phyloP scores from a whole-genome alignment of 2,113 vertebrate species.

The Oreochromis tanganicae region DNA sequence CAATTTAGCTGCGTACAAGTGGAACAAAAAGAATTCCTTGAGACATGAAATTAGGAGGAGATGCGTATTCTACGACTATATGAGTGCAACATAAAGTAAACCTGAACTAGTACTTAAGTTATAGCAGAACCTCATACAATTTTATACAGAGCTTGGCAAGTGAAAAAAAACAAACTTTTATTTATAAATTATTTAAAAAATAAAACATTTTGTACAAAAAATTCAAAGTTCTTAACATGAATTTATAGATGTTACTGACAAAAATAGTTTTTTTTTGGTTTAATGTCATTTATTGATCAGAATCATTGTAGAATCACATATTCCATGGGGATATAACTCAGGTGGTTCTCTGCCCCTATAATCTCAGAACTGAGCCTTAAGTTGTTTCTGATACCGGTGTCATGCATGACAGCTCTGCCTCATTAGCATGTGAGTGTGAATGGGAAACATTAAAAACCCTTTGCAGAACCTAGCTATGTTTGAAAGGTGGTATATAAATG shows the following conservation, averaged over 20 bases:
- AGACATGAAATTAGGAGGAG: not conserved
- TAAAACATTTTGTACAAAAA: not conserved
- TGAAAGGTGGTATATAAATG: not conserved
- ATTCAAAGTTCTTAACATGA: not conserved
- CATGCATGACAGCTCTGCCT: not conserved
- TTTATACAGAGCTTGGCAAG: not conserved
- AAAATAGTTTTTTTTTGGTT: not conserved
- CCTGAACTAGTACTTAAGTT: too few relatives aligned
- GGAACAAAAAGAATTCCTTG: not conserved
- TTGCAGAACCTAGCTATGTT: not conserved
- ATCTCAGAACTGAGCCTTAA: not conserved
- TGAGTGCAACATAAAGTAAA: too few relatives aligned
- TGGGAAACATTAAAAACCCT: not conserved
- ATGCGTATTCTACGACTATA: not conserved
- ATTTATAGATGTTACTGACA: not conserved
- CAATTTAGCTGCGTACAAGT: conserved; percentile 75
- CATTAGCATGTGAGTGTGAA: not conserved
- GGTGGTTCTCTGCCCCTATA: not conserved
- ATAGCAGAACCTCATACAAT: not conserved
- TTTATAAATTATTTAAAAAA: not conserved
- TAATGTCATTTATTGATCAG: not conserved
- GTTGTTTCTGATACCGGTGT: not conserved
- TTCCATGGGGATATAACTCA: not conserved
- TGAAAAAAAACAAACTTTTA: not conserved
- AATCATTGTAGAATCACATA: not conserved